phyloP scores from a whole-genome alignment of 1,140 invertebrate species.

The Phymastichus coffea region DNA sequence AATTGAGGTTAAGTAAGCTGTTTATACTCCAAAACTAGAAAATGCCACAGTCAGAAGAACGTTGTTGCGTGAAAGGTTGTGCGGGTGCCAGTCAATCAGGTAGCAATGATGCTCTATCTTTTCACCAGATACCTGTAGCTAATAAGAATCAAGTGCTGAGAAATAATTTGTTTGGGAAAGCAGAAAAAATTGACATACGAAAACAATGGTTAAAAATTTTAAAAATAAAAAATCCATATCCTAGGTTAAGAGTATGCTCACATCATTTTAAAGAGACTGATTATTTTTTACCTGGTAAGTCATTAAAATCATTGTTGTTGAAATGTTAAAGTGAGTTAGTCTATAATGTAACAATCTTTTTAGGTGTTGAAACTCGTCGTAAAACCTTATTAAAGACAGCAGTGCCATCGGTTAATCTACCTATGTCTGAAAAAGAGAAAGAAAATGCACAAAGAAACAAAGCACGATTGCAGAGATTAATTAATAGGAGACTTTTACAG shows the following conservation, averaged over 20 bases:
- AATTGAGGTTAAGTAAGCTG: too few species aligned
- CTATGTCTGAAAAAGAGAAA: background rate
- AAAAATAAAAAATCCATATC: background rate
- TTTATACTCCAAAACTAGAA: too few species aligned
- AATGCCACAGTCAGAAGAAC: too few species aligned
- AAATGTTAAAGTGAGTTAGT: background rate
- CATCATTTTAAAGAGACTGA: conserved; percentile 1
- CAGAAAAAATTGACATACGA: too few species aligned
- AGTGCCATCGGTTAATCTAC: background rate
- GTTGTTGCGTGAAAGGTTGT: too few species aligned
- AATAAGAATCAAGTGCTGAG: too few species aligned
- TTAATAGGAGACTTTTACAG: background rate
- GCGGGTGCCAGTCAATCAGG: too few species aligned
- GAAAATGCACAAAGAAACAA: background rate
- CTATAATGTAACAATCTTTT: background rate
- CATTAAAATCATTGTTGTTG: background rate
- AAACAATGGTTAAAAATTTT: background rate
- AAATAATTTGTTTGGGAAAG: background rate
- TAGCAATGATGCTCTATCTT: too few species aligned
- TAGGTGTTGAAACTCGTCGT: background rate
- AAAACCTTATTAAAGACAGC: too few species aligned
- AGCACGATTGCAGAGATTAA: background rate
- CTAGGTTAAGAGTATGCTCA: background rate
- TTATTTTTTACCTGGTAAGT: background rate
- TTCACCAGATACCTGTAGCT: too few species aligned